Evolutionary conservation across 2,113 vertebrate genomes (phyloP), one percentile per base, ranked within the genome.

Genomic region (Perca schrenkii): DNA sequence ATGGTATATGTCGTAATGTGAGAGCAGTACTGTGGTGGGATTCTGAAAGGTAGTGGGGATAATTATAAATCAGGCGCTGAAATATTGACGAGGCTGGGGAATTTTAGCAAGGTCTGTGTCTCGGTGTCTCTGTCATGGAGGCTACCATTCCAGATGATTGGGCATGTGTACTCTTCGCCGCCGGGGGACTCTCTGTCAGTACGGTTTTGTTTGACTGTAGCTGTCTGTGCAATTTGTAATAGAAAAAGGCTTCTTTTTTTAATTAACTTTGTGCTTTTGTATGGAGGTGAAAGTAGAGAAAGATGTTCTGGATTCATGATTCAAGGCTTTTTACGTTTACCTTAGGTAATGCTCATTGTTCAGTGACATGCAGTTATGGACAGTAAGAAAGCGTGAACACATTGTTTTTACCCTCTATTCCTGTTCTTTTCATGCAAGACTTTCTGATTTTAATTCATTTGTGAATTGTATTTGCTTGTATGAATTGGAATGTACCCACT

Each of bases 81-180:
- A 87, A 84, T 88, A 82, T 82, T 89, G 79, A 86, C 61, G 50
- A 58, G 62, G n/a, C 43, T 15, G 31, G 70, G 47, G 64, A 82
- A 17, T 65, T 77, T 69, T 2, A 25, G 47, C 7, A 0, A n/a
- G n/a, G 21, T 70, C 53, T 47, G 57, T 31, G 73, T 62, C 25
- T 5, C 4, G 46, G 53, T 34, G 34, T 68, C 15, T 22, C 53
- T 54, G 75, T 77, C 77, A 22, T 1, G 4, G 79, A 46, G 52
- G 62, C 46, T 17, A 25, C 63, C 36, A 7, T 68, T 84, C 69
- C 78, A 75, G 68, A 78, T 31, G 75, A 77, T 57, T 2, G 2
- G 75, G n/a, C 46, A 25, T 3, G 49, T 46, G 60, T n/a, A 0
- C 47, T 28, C 8, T 6, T 0, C 3, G 36, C 64, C 36, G 16